Base-by-base conservation (phyloP, 2,797 vertebrate species). In the Platyrinchus mystaceus region DNA sequence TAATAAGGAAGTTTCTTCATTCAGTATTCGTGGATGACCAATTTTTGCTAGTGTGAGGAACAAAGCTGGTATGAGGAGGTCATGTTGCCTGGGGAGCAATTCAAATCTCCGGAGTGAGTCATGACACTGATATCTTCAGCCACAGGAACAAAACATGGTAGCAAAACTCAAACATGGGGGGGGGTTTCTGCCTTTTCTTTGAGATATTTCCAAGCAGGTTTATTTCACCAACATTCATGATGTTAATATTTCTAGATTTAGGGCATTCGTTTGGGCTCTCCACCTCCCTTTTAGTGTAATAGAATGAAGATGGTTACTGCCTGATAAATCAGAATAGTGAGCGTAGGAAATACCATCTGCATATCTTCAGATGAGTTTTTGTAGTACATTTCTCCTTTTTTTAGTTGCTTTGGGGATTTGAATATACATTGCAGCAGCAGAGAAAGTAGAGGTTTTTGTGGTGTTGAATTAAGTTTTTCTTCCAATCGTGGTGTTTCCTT, bases 1-100 rank as follows among this genome's bases (percentile, higher is more conserved):
- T 97, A 97, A 97, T 91, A 90, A 96, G 95, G 89, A 95, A 96
- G 85, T 94, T 92, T 94, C 89, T 95, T 96, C 79, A 83, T 91
- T 94, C 74, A 28, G 41, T 91, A 82, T 86, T 94, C 7, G 10
- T 67, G 66, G 93, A 94, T 97, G 95, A 97, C 90, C 96, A 95
- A 1, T 97, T 95, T 95, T 84, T 96, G 89, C 70, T 78, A 86
- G 76, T 55, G 74, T 94, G 95, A 96, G 89, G 92, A 97, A 96
- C 78, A 95, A 96, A 96, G 90, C 79, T 80, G 94, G 86, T 94
- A 95, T 93, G 95, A 93, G 74, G 50, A 91, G 91, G 89, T 92
- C 55, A 2, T 91, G 84, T 95, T 9, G 2, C 89, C 71, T 90
- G 87, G 81, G 78, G 93, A 97, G 74, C 34, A 92, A 36, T 87